These are phyloP conservation scores for Amphilophus citrinellus DNA, from an alignment of 2,113 vertebrate genomes.

Conservation along the genomic window DNA sequence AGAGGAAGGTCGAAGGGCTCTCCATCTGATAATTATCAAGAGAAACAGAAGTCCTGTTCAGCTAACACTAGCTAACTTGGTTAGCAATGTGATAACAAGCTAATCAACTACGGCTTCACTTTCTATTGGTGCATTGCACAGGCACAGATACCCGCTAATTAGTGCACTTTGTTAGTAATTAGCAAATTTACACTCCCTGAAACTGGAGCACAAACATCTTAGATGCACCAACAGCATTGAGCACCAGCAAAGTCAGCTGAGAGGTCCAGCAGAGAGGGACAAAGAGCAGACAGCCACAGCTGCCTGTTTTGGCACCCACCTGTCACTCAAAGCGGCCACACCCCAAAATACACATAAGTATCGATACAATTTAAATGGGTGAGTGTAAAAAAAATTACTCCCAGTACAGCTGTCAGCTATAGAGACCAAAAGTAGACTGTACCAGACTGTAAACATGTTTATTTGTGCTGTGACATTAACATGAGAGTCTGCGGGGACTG, in stretches of 20 bases:
- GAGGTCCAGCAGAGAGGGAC: neutral
- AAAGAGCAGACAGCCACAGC: too few relatives aligned
- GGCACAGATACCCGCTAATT: neutral
- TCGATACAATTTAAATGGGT: neutral
- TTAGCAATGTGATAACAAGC: neutral
- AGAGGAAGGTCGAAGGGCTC: neutral
- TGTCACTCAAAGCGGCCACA: neutral
- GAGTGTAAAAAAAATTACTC: fast-evolving
- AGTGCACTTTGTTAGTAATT: neutral
- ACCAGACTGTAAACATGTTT: neutral
- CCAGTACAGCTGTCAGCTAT: too few relatives aligned
- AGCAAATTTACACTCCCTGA: neutral
- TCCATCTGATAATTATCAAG: neutral
- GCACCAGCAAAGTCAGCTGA: too few relatives aligned
- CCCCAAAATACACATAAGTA: fast-evolving
- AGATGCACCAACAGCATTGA: too few relatives aligned
- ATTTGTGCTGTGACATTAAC: neutral
- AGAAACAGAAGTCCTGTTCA: neutral
- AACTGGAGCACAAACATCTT: neutral
- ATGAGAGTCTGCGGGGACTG: neutral
- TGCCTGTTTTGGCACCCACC: fast-evolving
- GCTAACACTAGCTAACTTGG: neutral
- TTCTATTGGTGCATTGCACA: neutral
- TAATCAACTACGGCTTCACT: neutral
- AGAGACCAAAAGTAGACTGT: too few relatives aligned